phyloP scores from a whole-genome alignment of 2,113 vertebrate species.

The Parotia lawesii region DNA sequence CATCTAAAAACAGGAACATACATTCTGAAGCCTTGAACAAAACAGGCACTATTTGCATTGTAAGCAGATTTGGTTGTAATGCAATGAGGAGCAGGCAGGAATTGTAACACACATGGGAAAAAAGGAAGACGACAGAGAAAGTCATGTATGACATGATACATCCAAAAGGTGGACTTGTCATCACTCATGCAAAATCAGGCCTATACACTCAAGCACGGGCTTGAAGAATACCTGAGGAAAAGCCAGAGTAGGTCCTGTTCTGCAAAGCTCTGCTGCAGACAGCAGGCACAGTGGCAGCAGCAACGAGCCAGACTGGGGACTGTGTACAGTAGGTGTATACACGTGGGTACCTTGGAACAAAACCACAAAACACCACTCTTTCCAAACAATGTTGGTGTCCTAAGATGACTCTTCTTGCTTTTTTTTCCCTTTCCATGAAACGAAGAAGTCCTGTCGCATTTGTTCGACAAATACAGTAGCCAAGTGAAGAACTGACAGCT shows the following conservation, averaged over 20 bases:
- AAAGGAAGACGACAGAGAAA: background rate
- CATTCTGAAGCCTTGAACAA: background rate
- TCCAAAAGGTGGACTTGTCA: background rate
- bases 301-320: background rate
- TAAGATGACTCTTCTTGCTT: background rate
- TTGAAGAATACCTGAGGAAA: background rate
- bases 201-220: background rate
- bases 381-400: background rate
- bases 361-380: background rate
- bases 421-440: background rate
- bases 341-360: background rate
- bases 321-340: background rate
- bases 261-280: background rate
- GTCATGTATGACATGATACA: background rate
- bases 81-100: background rate
- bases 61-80: background rate
- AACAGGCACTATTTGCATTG: background rate
- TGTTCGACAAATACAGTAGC: constrained; percentile 10
- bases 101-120: background rate
- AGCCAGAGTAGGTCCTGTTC: background rate
- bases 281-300: background rate
- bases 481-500: constrained; percentile 16
- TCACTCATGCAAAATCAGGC: background rate
- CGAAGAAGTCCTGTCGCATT: background rate
- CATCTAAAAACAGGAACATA: background rate